A percentile compares a stretch with the other conserved stretches of the same genome.
Evolutionary conservation across 1,140 invertebrate species (phyloP).

Genomic region (Micrasema minimum): DNA sequence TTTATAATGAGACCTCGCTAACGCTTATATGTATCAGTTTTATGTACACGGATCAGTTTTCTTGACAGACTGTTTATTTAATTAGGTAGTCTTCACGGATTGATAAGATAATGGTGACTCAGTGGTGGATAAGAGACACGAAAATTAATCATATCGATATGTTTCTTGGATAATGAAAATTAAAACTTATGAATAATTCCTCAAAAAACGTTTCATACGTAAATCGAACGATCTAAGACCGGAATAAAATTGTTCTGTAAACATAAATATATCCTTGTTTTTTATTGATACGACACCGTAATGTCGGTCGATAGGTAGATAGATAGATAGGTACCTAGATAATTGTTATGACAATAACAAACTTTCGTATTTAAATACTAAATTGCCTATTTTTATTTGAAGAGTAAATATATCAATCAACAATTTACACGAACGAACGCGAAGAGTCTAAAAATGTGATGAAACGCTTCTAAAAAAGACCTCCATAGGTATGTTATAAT

Average conservation of each 20-base stretch:
- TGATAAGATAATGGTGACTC: neutral
- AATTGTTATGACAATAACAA: too few relatives aligned
- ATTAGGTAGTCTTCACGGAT: neutral
- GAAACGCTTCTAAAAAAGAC: constrained; percentile 4
- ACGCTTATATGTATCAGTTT: neutral
- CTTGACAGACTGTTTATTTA: constrained; percentile 7
- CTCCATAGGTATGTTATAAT: too few relatives aligned
- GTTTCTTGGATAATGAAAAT: too few relatives aligned
- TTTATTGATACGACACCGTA: too few relatives aligned
- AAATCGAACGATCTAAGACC: too few relatives aligned
- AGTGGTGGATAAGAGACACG: neutral
- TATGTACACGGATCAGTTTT: constrained; percentile 14
- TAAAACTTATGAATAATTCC: too few relatives aligned
- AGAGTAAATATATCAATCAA: constrained; percentile 27
- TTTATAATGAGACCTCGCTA: constrained; percentile 24
- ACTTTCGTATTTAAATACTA: too few relatives aligned
- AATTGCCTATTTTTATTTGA: constrained; percentile 21
- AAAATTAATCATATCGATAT: constrained; percentile 3
- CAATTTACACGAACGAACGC: neutral
- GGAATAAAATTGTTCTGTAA: too few relatives aligned
- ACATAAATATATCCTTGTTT: too few relatives aligned
- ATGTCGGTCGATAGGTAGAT: too few relatives aligned
- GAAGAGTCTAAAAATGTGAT: constrained; percentile 18
- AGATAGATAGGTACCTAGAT: too few relatives aligned
- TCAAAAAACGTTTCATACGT: too few relatives aligned